These are phyloP conservation scores for Eupithecia tripunctaria DNA, from an alignment of 2,888 invertebrate genomes.

Conservation along the genomic window DNA sequence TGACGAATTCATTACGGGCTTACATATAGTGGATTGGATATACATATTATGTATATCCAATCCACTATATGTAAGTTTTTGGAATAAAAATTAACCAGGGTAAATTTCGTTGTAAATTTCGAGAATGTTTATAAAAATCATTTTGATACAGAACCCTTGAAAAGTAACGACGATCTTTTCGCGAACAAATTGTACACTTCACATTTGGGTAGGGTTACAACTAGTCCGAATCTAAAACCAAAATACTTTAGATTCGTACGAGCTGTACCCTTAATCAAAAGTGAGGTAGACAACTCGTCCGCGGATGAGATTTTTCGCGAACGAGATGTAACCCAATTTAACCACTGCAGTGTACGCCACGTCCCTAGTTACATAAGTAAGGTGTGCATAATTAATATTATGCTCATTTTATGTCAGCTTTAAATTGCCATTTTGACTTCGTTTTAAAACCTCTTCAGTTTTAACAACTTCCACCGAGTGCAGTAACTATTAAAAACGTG, in stretches of 20 bases:
- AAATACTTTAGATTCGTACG: too few relatives aligned
- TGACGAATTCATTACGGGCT: too few relatives aligned
- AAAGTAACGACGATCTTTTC: too few relatives aligned
- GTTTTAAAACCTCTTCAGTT: slow-evolving; percentile 1
- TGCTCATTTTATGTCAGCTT: not conserved
- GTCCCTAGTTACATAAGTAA: not conserved
- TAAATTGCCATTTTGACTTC: slow-evolving; percentile 1
- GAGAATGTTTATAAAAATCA: not conserved
- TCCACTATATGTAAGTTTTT: not conserved
- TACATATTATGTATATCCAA: too few relatives aligned
- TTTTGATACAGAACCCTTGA: too few relatives aligned
- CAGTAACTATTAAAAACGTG: slow-evolving; percentile 4
- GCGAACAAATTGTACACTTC: too few relatives aligned
- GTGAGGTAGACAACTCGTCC: too few relatives aligned
- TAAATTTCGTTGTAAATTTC: not conserved
- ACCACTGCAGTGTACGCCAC: not conserved
- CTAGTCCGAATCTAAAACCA: too few relatives aligned
- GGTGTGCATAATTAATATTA: not conserved
- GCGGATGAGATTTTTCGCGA: too few relatives aligned
- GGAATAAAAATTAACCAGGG: not conserved
- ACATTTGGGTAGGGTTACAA: too few relatives aligned
- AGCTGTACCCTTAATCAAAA: too few relatives aligned
- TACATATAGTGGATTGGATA: too few relatives aligned
- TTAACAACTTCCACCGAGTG: slow-evolving; percentile 1
- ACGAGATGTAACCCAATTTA: not conserved